phyloP scores from a whole-genome alignment of 2,113 vertebrate species.

The Cynoglossus semilaevis region DNA sequence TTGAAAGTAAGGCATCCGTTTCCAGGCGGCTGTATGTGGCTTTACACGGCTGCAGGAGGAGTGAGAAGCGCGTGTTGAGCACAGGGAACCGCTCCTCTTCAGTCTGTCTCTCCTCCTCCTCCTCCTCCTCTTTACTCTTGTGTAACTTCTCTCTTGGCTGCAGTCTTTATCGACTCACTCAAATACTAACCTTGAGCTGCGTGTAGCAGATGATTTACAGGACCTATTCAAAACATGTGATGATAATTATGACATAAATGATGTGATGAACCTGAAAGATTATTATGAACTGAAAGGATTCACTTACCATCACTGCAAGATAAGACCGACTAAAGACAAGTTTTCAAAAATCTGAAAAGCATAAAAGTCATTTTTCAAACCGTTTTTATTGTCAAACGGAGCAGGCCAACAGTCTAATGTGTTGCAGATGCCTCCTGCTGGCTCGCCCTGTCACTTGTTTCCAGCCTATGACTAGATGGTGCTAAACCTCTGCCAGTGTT shows the following conservation, averaged over 20 bases:
- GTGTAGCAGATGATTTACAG: no score
- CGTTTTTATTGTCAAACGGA: constrained; percentile 23
- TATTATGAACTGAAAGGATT: no score
- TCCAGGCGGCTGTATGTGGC: accelerated
- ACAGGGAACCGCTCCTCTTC: constrained; percentile 14
- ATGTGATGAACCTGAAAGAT: no score
- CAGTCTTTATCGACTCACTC: neutral
- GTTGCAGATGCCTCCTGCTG: constrained; percentile 61
- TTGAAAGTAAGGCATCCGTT: neutral
- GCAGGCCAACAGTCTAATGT: constrained; percentile 38
- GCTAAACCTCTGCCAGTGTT: constrained; percentile 20
- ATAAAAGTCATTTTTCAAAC: constrained; percentile 7
- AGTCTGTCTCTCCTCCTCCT: constrained; percentile 27
- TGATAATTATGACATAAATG: no score
- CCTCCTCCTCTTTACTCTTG: constrained; percentile 43
- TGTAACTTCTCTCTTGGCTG: constrained; percentile 40
- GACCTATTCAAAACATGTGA: no score
- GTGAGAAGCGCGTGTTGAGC: constrained; percentile 30
- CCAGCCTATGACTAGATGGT: constrained; percentile 5
- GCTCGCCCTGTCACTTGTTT: constrained; percentile 20
- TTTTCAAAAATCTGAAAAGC: neutral
- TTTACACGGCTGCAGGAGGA: constrained; percentile 27
- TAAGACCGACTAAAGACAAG: neutral
- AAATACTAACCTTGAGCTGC: neutral
- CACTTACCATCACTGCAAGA: no score